Percentiles rank a stretch among this genome's conserved stretches.
These are phyloP conservation scores for Smutsia temminckii DNA, from an alignment of 2,797 vertebrate genomes.

Conservation along the genomic window DNA sequence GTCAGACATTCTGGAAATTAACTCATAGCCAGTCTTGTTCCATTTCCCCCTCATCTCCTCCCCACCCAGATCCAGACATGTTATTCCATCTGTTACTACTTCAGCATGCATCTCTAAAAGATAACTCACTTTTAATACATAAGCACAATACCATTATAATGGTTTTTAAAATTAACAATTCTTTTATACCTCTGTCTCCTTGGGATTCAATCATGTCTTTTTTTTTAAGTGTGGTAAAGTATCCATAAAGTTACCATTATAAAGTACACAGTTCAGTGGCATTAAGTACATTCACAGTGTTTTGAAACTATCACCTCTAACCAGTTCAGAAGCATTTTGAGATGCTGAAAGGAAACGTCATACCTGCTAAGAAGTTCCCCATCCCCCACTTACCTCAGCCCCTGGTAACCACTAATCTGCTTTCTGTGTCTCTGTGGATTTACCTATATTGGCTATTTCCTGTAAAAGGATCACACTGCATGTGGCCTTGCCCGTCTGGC, in stretches of 20 bases:
- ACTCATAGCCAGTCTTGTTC: not conserved
- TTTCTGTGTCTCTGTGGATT: not conserved
- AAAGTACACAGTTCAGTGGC: not conserved
- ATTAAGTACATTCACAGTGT: not conserved
- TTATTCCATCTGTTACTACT: not conserved
- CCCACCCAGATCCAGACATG: not conserved
- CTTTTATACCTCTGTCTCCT: not conserved
- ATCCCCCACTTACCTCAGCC: not conserved
- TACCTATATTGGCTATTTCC: not conserved
- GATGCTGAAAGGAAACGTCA: not conserved
- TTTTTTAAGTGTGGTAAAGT: not conserved
- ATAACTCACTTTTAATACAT: not conserved
- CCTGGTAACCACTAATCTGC: not conserved
- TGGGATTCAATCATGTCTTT: not conserved
- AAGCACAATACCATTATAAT: not conserved
- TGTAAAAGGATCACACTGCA: too few relatives aligned
- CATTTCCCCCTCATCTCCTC: not conserved
- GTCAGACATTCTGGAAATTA: not conserved
- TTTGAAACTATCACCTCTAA: not conserved
- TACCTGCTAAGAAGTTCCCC: not conserved
- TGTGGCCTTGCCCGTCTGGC: not conserved
- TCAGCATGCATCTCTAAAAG: not conserved
- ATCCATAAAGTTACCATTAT: not conserved
- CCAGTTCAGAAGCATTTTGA: not conserved
- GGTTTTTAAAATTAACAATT: not conserved